phyloP scores from a whole-genome alignment of 2,888 invertebrate species.

The Ophion ellenae region DNA sequence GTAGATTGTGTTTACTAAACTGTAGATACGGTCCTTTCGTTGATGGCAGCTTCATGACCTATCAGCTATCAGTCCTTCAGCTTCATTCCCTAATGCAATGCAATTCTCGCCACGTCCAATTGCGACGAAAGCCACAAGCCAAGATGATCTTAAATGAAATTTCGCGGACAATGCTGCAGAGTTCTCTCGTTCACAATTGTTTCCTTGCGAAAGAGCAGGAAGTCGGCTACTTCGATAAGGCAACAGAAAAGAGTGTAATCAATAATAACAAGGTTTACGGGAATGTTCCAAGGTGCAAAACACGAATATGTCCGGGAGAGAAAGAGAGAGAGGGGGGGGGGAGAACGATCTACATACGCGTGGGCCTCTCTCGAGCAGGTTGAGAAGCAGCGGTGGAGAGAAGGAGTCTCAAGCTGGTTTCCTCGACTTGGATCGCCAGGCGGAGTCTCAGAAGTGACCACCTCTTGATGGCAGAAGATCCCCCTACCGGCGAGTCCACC shows the following conservation, averaged over 20 bases:
- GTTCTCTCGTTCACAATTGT: neutral
- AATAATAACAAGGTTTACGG: constrained; percentile 18
- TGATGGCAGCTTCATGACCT: too few species aligned
- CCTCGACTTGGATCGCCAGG: constrained; percentile 47
- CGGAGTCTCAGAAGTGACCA: constrained; percentile 64
- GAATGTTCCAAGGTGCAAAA: constrained; percentile 35
- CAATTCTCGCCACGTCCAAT: too few species aligned
- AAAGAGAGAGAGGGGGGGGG: neutral
- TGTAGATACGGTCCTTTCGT: too few species aligned
- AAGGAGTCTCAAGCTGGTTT: constrained; percentile 18
- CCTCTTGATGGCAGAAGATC: constrained; percentile 44
- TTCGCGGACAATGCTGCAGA: too few species aligned
- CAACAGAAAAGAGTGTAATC: constrained; percentile 18
- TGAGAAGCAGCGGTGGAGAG: constrained; percentile 15
- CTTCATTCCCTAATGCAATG: too few species aligned
- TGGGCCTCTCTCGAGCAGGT: constrained; percentile 25
- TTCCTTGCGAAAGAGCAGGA: neutral
- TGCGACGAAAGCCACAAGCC: too few species aligned
- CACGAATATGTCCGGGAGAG: constrained; percentile 17
- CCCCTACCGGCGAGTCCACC: constrained; percentile 47
- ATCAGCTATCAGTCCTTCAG: too few species aligned
- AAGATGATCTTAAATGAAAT: too few species aligned
- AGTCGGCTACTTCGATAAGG: neutral
- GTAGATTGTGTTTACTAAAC: too few species aligned
- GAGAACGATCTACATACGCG: neutral